Percentiles rank a stretch among this genome's conserved stretches.
Conservation (phyloP, 2,797 vertebrate genomes). For the Chanos chanos region DNA sequence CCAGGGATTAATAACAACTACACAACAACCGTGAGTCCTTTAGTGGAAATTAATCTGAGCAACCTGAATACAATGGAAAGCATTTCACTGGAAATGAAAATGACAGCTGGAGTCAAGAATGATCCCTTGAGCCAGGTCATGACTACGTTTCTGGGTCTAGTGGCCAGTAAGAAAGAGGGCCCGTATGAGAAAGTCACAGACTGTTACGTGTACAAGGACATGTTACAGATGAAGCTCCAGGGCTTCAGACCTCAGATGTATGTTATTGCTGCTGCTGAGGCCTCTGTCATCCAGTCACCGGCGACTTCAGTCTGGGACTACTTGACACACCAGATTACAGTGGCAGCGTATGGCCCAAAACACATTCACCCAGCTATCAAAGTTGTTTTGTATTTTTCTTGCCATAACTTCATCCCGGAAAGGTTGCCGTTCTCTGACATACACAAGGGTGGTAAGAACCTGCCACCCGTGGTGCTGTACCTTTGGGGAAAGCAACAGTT, state of each 20-base stretch:
- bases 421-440: conserved; percentile 84
- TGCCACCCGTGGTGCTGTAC: conserved; percentile 87
- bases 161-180: conserved; percentile 80
- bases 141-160: conserved; percentile 81
- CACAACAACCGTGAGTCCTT: conserved; percentile 84
- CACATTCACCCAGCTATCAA: conserved; percentile 93
- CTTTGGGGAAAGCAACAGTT: conserved; percentile 90
- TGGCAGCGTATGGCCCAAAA: conserved; percentile 92
- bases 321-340: conserved; percentile 77
- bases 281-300: conserved; percentile 74
- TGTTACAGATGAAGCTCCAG: conserved; percentile 82
- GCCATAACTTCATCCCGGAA: conserved; percentile 83
- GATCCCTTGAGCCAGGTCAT: conserved; percentile 88
- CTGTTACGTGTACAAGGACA: conserved; percentile 81
- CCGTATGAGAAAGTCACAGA: conserved; percentile 81
- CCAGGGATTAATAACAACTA: conserved; percentile 82
- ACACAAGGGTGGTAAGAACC: conserved; percentile 74
- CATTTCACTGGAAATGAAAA: conserved; percentile 86
- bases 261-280: conserved; percentile 78
- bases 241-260: conserved; percentile 83
- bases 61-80: conserved; percentile 80
- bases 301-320: conserved; percentile 88
- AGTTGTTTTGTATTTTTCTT: conserved; percentile 79
- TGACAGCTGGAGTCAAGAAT: conserved; percentile 82
- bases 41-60: conserved; percentile 85